phyloP scores from a whole-genome alignment of 92 coral and sea anemone species.

The Phenganax marumi region DNA sequence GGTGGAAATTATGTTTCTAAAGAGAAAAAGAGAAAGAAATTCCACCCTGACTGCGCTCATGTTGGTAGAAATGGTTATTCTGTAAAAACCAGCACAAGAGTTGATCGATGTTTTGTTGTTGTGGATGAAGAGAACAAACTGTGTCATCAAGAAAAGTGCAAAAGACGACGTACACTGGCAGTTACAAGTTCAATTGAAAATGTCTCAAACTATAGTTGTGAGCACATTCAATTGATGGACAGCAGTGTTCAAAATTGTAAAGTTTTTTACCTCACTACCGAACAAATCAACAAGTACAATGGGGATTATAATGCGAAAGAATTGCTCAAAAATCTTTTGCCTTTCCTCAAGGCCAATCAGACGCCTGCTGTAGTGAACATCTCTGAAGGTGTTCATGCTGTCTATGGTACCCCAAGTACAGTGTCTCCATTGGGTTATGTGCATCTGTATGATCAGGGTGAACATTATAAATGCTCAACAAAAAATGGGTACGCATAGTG shows the following conservation, averaged over 20 bases:
- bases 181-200: constrained; percentile 16
- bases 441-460: not conserved
- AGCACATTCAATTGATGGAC: not conserved
- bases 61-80: constrained; percentile 10
- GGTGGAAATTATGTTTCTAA: constrained; percentile 21
- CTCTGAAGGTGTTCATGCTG: not conserved
- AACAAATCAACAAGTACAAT: not conserved
- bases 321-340: not conserved
- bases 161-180: constrained; percentile 13
- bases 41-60: not conserved
- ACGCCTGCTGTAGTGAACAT: not conserved
- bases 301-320: not conserved
- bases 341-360: not conserved
- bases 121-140: not conserved
- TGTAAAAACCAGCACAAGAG: not conserved
- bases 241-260: not conserved
- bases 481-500: too few relatives aligned
- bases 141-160: constrained; percentile 29
- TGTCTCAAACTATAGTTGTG: not conserved
- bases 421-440: not conserved
- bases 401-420: not conserved
- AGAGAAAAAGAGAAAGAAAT: not conserved
- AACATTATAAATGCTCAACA: too few relatives aligned
- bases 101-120: constrained; percentile 21
- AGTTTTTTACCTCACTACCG: not conserved